Evolutionary conservation across 2,113 vertebrate species (phyloP).

Genomic region (Hippopotamus amphibius): DNA sequence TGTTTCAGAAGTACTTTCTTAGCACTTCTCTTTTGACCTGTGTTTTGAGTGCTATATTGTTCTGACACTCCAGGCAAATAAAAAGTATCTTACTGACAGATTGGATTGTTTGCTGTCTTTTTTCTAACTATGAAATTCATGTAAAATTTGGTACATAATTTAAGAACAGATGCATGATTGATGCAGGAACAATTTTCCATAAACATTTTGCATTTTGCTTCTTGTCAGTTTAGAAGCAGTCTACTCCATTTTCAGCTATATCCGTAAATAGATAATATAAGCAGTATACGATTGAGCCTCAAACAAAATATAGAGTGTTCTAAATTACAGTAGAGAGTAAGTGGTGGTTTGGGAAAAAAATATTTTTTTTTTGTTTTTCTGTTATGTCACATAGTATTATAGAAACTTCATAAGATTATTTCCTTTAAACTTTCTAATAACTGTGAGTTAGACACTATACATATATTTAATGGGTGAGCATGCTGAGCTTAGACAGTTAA

Average conservation of each 20-base stretch:
- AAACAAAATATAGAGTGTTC: neutral
- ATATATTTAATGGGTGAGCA: neutral
- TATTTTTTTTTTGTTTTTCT: neutral
- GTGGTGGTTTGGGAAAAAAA: neutral
- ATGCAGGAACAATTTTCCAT: neutral
- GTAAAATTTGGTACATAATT: neutral
- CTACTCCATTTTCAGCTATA: neutral
- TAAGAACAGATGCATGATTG: neutral
- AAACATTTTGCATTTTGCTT: slow-evolving; percentile 3
- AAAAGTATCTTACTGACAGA: neutral
- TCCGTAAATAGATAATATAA: neutral
- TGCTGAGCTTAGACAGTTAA: neutral
- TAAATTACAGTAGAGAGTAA: neutral
- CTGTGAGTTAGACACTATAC: neutral
- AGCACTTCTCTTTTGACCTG: neutral
- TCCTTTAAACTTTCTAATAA: neutral
- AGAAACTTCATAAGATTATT: neutral
- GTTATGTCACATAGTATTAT: neutral
- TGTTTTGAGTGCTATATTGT: neutral
- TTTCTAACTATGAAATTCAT: neutral
- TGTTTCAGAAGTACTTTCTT: neutral
- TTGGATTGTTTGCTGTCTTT: neutral
- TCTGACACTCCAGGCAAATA: neutral
- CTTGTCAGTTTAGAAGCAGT: neutral
- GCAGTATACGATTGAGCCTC: neutral